Evolutionary conservation across 2,113 vertebrate species (phyloP).

Genomic region (Myiozetetes cayanensis): DNA sequence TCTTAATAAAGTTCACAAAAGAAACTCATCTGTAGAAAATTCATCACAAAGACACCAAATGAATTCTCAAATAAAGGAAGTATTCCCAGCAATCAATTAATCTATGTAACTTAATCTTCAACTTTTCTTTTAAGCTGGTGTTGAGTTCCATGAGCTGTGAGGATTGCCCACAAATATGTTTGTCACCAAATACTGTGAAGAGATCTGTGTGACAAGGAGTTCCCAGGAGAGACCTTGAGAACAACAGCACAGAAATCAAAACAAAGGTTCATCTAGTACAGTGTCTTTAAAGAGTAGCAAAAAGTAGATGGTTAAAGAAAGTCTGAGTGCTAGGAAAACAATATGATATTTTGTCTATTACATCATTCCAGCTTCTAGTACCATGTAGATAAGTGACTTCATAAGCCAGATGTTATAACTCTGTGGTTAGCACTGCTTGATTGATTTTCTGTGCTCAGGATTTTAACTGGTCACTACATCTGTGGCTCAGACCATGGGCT

Average conservation of each 20-base stretch:
- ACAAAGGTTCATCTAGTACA: not conserved
- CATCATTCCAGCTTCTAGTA: not conserved
- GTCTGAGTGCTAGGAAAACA: not conserved
- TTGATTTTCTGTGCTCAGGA: not conserved
- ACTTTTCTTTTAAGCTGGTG: not conserved
- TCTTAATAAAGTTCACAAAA: not conserved
- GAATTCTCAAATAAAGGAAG: not conserved
- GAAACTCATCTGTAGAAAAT: not conserved
- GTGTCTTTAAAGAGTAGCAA: not conserved
- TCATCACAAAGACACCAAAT: not conserved
- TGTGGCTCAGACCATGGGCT: not conserved
- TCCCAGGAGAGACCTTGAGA: not conserved
- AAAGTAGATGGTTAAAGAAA: not conserved
- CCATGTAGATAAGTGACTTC: not conserved
- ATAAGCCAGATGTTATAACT: conserved; percentile 37
- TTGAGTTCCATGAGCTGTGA: not conserved
- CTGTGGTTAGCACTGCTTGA: conserved; percentile 15
- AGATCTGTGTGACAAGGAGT: not conserved
- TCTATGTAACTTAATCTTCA: not conserved
- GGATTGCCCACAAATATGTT: not conserved
- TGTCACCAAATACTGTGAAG: not conserved
- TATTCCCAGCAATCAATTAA: not conserved
- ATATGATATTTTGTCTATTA: conserved; percentile 5
- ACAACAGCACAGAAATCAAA: not conserved
- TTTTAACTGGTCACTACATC: conserved; percentile 28